Base-by-base conservation (phyloP, 1,140 invertebrate genomes). In the Myzus persicae region DNA sequence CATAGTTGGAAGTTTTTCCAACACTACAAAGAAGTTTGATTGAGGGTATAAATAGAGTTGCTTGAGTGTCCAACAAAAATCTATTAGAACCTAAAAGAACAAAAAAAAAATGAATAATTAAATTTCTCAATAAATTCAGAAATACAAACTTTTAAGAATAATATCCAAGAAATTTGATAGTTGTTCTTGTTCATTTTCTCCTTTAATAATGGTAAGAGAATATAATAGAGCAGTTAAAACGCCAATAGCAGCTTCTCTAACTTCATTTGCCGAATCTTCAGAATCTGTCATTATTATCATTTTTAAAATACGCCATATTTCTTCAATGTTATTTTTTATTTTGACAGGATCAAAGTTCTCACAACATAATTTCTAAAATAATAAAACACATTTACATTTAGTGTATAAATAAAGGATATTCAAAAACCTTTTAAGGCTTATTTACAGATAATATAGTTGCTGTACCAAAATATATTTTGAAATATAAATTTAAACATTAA, bases 241-340 rank as follows among this genome's bases (percentile, higher is more conserved):
- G 76, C 54, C n/a, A 48, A 93, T 88, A 46, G 91, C 46, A 59
- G 91, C 76, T 46, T 85, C 42, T 89, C 92, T 42, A 40, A 93
- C 11, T 76, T 88, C 59, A 67, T 84, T 26, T 81, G 91, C 24
- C 20, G 87, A 51, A 48, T 93, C 91, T 40, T 54, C 48, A 67
- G 38, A 22, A 38, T 76, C 84, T 81, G 92, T 31, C 46, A 93
- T 88, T n/a, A 93, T 85, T 59, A 91, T 91, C 7, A 76, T 92
- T 54, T 93, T 94, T 84, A 93, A 67, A 90, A 42, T 94, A 81
- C 87, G 92, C 93, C 91, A 90, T 81, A 90, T 93, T 92, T 93
- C 89, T 67, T 93, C 93, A 40, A 93, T 85, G 51, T 92, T 38
- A 46, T 31, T 38, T 42, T 59, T 92, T 20, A 93, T 92, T 51